A percentile compares a stretch with the other conserved stretches of the same genome.
phyloP scores from a whole-genome alignment of 2,888 invertebrate genomes.

The Epinotia demarniana region DNA sequence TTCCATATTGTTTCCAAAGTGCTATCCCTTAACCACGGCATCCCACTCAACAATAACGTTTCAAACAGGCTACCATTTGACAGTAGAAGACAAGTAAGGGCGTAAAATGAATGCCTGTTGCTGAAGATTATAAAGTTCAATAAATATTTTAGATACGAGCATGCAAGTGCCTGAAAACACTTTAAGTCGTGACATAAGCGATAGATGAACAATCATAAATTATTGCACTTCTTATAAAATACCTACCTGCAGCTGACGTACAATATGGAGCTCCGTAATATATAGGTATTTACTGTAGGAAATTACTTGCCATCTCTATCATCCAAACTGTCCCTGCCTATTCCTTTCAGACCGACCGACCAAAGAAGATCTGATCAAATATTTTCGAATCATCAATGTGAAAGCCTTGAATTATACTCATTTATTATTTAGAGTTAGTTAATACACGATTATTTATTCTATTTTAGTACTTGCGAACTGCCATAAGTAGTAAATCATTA shows the following conservation, averaged over 20 bases:
- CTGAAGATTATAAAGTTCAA: background rate
- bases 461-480: slow-evolving; percentile 68
- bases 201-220: background rate
- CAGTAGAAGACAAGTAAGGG: slow-evolving; percentile 70
- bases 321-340: slow-evolving; percentile 16
- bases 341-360: slow-evolving; percentile 35
- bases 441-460: slow-evolving; percentile 72
- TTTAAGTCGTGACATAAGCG: background rate
- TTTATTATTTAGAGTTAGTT: slow-evolving; percentile 44
- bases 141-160: background rate
- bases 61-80: slow-evolving; percentile 76
- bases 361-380: slow-evolving; percentile 39
- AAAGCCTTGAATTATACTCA: slow-evolving; percentile 29
- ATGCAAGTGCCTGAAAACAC: background rate
- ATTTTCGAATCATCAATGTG: slow-evolving; percentile 1
- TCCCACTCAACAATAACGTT: slow-evolving; percentile 77
- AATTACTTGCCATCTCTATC: background rate
- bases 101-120: slow-evolving; percentile 43
- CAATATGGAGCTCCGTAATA: background rate
- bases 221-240: background rate
- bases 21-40: slow-evolving; percentile 90
- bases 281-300: background rate
- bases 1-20: slow-evolving; percentile 93
- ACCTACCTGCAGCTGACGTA: background rate
- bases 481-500: slow-evolving; percentile 72